A percentile compares a stretch with the other conserved stretches of the same genome.
These are phyloP conservation scores for Meandrusa payeni DNA, from an alignment of 2,888 invertebrate genomes.

Conservation along the genomic window DNA sequence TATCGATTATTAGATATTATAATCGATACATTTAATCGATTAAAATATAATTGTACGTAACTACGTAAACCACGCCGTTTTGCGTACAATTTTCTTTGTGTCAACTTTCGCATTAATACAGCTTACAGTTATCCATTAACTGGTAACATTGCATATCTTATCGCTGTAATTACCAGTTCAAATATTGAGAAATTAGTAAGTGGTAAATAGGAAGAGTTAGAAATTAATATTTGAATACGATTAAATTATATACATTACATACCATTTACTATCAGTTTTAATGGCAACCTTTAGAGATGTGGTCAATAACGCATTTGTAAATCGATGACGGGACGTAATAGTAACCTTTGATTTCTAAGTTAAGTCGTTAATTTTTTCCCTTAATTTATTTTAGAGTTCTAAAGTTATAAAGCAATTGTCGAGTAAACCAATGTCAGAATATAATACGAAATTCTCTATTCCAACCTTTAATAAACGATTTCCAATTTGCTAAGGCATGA, in stretches of 20 bases:
- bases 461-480: too few species aligned
- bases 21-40: too few species aligned
- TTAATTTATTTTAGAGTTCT: conserved; percentile 62
- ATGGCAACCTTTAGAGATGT: too few species aligned
- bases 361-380: conserved; percentile 59
- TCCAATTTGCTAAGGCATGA: too few species aligned
- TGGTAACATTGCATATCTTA: too few species aligned
- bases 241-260: not conserved
- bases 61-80: not conserved
- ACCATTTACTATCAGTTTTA: conserved; percentile 20
- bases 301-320: too few species aligned
- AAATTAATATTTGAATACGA: conserved; percentile 8
- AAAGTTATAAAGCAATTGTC: conserved; percentile 44
- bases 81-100: not conserved
- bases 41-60: conserved; percentile 2
- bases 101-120: not conserved
- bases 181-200: not conserved
- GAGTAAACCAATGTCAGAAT: not conserved
- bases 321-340: conserved; percentile 43
- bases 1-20: too few species aligned
- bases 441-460: too few species aligned
- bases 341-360: conserved; percentile 55
- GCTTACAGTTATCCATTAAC: too few species aligned
- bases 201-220: conserved; percentile 5
- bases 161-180: not conserved